These are phyloP conservation scores for Montipora efflorescens DNA, from an alignment of 64 coral and sea anemone genomes.

Conservation along the genomic window DNA sequence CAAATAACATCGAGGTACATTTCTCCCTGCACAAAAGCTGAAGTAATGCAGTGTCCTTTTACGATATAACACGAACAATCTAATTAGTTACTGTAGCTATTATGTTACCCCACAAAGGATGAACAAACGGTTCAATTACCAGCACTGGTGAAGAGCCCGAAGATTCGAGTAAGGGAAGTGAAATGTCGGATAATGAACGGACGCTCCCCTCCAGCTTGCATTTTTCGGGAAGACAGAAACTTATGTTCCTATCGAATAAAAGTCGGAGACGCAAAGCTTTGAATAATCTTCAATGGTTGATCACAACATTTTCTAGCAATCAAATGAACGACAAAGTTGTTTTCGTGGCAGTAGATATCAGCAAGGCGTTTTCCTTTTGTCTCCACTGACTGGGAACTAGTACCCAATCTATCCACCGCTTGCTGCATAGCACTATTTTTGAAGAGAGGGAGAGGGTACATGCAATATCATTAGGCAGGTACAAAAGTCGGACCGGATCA, in stretches of 20 bases:
- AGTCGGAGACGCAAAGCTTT: background rate
- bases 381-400: background rate
- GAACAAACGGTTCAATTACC: background rate
- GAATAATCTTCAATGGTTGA: background rate
- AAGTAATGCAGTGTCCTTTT: too few species aligned
- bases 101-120: background rate
- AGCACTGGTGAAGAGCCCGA: slow-evolving; percentile 38
- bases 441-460: too few species aligned
- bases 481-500: too few species aligned
- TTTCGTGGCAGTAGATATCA: slow-evolving; percentile 50
- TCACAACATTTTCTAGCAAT: background rate
- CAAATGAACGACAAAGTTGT: slow-evolving; percentile 16
- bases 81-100: too few species aligned
- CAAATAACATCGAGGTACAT: too few species aligned
- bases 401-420: background rate
- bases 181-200: slow-evolving; percentile 63
- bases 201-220: slow-evolving; percentile 14
- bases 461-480: too few species aligned
- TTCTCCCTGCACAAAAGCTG: too few species aligned
- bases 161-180: slow-evolving; percentile 36
- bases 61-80: too few species aligned
- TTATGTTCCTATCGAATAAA: background rate
- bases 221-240: background rate
- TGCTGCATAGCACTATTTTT: too few species aligned
- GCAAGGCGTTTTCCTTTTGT: slow-evolving; percentile 2